Evolutionary conservation across 2,888 invertebrate species (phyloP), one percentile per base, ranked within the genome.

Genomic region (Seira musarum): DNA sequence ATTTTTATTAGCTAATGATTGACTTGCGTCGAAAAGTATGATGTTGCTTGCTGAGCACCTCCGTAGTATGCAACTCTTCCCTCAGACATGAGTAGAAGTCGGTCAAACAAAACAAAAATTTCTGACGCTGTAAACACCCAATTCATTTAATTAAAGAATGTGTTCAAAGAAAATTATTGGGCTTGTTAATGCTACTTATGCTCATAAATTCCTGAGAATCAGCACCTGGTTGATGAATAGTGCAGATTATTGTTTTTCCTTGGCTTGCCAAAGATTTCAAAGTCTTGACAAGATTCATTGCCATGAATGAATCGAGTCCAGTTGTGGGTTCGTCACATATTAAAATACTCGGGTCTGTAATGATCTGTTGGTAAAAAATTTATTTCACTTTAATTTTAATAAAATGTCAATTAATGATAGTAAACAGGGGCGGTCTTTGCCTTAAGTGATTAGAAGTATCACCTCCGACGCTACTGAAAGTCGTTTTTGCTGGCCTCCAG

Each of bases 261-360:
- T 93, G 92, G 1, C 91, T 91, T 0, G 95, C 93, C 88, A 94
- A 92, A 77, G 35, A 79, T 61, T 61, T 88, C 25, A 87, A 73
- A 1, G 89, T 79, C 6, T 65, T 60, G 1, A 84, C 67, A 1
- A 98, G 96, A 89, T 95, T 97, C 88, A 95, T 94, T 0, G 99
- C 98, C 96, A 98, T 98, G 88, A 95, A 98, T 0, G 97, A 96
- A 89, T 99, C 99, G 76, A 99, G 90, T 1, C 98, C 97, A 0
- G 97, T 97, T 0, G 98, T 99, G 0, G 98, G 98, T 88, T 99
- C 99, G 88, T 99, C 99, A 88, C 98, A 98, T 88, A 99, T 96
- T 92, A 99, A 93, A 65, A 99, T 90, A 0, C 96, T 94, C 0
- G 98, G 98, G 90, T 99, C 95, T 0, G 97, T 98, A 57, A 98